Conservation (phyloP, 2,113 vertebrate genomes). For the Fulmarus glacialis region DNA sequence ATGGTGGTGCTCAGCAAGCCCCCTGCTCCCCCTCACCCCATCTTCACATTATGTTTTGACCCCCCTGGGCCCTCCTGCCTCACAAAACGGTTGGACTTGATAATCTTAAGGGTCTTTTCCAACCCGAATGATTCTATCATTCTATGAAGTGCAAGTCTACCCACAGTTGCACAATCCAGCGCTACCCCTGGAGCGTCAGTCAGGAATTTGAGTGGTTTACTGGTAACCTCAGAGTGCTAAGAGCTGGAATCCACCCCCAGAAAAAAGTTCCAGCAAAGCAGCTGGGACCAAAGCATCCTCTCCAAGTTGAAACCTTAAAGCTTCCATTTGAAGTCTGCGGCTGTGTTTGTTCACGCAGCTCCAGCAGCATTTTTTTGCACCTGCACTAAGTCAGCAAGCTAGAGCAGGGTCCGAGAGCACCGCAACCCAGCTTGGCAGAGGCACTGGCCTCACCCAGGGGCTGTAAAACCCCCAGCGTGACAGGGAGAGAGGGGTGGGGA, state of each 20-base stretch:
- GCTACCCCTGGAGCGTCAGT: not conserved
- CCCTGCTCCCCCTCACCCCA: too few relatives aligned
- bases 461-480: not conserved
- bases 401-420: rapidly evolving
- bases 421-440: not conserved
- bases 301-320: too few relatives aligned
- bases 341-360: not conserved
- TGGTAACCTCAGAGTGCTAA: too few relatives aligned
- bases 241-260: not conserved
- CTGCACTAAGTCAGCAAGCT: not conserved
- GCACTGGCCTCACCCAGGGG: not conserved
- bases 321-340: rapidly evolving
- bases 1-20: rapidly evolving
- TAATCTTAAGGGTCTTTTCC: not conserved
- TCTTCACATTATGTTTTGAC: rapidly evolving
- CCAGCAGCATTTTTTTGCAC: not conserved
- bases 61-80: not conserved
- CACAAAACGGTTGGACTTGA: rapidly evolving
- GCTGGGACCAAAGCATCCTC: not conserved
- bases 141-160: not conserved
- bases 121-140: not conserved
- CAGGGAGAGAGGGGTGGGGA: not conserved
- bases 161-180: rapidly evolving
- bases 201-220: not conserved
- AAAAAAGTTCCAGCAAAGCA: not conserved